Base-by-base conservation (phyloP, 1,140 invertebrate genomes). In the Diploscapter pachys region DNA sequence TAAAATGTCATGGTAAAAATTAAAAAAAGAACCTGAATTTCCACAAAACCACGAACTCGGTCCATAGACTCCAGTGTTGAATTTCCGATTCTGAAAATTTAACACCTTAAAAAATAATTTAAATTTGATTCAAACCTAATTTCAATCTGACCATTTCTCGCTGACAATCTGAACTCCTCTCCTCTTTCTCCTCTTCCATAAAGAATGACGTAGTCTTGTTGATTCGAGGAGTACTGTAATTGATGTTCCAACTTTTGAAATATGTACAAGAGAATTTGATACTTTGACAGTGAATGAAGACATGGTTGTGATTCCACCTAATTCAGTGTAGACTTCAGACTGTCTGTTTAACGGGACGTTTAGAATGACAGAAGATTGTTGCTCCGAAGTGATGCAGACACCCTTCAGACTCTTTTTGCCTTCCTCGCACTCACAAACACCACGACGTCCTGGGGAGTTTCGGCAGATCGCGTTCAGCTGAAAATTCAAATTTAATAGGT, bases 341-440 rank as follows among this genome's bases (percentile, higher is more conserved):
- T 31, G 9, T 59, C 57, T 59, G 9, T 59, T 11, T 31, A 11
- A 59, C 31, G 57, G 57, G 31, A 11, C 31, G 57, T 11, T 59
- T 59, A 11, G 57, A 11, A 59, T 11, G 31, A 31, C 57, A 59
- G 57, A 31, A 31, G 31, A 31, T 31, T 31, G 31, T 31, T 31
- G 31, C 31, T 31, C 31, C 31, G 31, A 31, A 31, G 31, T 31
- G 31, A 31, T 31, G 57, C 9, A 59, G 57, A 59, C 57, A 11
- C 57, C 57, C 57, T 13, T 13, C 13, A 9, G 9, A 11, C 57
- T 59, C 13, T 6, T 64, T 64, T 64, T 64, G n/a, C 64, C 73
- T 53, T 74, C 73, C 13, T 61, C 73, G 56, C 73, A 74, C 11
- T 74, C 73, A 63, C 73, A 74, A 13, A 74, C 66, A 11, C 63